Conservation (phyloP, 1,140 invertebrate genomes). For the Amyelois transitella region DNA sequence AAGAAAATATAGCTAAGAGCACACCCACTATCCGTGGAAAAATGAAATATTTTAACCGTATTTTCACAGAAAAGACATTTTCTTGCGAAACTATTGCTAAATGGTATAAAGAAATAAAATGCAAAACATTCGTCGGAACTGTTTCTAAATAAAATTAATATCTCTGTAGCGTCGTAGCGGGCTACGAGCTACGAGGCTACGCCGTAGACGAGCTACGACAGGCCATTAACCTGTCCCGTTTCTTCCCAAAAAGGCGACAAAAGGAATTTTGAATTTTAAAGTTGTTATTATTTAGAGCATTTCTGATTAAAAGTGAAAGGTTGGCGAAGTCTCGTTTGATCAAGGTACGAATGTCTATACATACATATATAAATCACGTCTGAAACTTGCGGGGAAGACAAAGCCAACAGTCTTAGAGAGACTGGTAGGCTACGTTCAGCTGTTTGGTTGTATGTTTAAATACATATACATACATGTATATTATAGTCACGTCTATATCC, state of each 20-base stretch:
- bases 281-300: neutral
- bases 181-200: neutral
- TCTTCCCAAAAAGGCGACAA: neutral
- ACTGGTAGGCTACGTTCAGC: no score
- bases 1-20: no score
- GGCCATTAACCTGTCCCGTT: conserved; percentile 2
- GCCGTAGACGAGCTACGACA: conserved; percentile 1
- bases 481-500: no score
- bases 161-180: neutral
- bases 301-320: no score
- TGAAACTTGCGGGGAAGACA: no score
- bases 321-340: no score
- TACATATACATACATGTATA: no score
- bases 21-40: no score
- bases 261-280: neutral
- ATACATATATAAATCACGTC: no score
- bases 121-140: neutral
- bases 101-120: neutral
- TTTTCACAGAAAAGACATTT: neutral
- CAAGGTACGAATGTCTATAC: no score
- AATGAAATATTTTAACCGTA: neutral
- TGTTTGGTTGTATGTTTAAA: no score
- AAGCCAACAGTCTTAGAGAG: no score
- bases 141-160: neutral
- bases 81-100: neutral